A percentile compares a stretch with the other conserved stretches of the same genome.
Conservation (phyloP, 2,888 invertebrate genomes). For the Eristalis pertinax region DNA sequence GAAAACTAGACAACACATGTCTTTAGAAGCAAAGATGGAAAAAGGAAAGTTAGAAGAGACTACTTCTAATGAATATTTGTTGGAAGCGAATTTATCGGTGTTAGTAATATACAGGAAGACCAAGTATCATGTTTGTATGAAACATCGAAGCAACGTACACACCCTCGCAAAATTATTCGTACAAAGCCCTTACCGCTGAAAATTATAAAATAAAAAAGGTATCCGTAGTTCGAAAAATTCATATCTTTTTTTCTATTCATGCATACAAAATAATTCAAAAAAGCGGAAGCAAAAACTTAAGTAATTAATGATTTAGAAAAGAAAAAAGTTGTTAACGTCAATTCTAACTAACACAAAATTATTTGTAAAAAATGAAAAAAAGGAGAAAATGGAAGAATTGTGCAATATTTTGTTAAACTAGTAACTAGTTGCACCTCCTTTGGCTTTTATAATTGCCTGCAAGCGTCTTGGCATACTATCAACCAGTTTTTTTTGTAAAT, state of each 20-base stretch:
- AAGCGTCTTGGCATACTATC: background rate
- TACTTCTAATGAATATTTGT: no score
- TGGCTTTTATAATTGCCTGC: background rate
- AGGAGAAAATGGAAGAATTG: background rate
- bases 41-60: no score
- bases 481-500: background rate
- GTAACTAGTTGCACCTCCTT: background rate
- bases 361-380: background rate
- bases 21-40: no score
- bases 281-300: no score
- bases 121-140: no score
- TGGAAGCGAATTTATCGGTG: no score
- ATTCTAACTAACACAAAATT: background rate
- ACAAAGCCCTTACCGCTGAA: background rate
- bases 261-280: no score
- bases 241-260: no score
- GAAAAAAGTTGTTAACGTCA: background rate
- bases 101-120: no score
- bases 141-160: background rate
- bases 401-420: background rate
- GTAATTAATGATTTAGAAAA: no score
- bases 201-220: background rate
- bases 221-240: background rate
- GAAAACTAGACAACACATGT: no score
- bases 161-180: background rate